These are phyloP conservation scores for Aricia artaxerxes DNA, from an alignment of 2,888 invertebrate species.

Conservation along the genomic window DNA sequence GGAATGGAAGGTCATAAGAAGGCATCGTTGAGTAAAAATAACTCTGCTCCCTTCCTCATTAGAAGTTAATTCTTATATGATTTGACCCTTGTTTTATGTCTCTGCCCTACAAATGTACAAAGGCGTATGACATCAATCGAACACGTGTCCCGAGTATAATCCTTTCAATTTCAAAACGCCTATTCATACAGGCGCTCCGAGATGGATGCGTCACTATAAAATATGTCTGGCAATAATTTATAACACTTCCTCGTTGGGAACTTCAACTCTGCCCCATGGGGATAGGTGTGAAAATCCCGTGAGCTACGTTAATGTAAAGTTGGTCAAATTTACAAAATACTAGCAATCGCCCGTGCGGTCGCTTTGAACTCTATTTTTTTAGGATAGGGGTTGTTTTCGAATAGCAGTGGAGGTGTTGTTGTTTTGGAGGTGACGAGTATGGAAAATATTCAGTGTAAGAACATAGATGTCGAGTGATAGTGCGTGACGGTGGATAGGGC, in stretches of 20 bases:
- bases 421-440: slow-evolving; percentile 71
- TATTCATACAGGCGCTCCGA: slow-evolving; percentile 58
- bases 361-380: background rate
- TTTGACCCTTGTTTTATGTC: slow-evolving; percentile 36
- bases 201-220: slow-evolving; percentile 67
- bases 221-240: slow-evolving; percentile 61
- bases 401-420: slow-evolving; percentile 33
- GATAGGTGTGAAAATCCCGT: slow-evolving; percentile 42
- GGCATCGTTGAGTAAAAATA: too few relatives aligned
- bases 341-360: slow-evolving; percentile 38
- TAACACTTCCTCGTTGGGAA: slow-evolving; percentile 40
- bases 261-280: slow-evolving; percentile 21
- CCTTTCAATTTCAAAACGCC: slow-evolving; percentile 64
- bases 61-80: background rate
- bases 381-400: slow-evolving; percentile 42
- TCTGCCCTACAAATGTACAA: slow-evolving; percentile 25
- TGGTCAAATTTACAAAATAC: slow-evolving; percentile 31
- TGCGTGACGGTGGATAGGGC: slow-evolving; percentile 64
- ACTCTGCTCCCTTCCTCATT: background rate
- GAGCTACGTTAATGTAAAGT: slow-evolving; percentile 17
- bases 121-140: slow-evolving; percentile 22
- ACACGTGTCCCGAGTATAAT: slow-evolving; percentile 57
- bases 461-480: slow-evolving; percentile 72
- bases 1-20: too few relatives aligned
- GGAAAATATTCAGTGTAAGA: slow-evolving; percentile 72